Conservation (phyloP, 1,140 invertebrate genomes). For the Platyura marginata region DNA sequence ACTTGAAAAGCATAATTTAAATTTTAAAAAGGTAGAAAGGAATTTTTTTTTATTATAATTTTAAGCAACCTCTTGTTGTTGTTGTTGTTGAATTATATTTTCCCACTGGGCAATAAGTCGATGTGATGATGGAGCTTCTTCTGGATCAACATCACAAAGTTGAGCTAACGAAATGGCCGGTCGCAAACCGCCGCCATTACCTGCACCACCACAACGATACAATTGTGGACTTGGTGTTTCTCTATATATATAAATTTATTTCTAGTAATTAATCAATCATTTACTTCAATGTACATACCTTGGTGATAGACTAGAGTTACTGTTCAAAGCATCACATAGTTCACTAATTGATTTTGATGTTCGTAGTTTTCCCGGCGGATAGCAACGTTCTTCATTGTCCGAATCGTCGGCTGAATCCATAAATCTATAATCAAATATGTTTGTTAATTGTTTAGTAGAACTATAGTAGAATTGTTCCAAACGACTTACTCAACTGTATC, state of each 20-base stretch:
- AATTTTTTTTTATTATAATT: background rate
- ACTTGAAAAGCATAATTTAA: too few species aligned
- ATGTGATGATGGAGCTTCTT: constrained; percentile 35
- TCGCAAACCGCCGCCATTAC: constrained; percentile 26
- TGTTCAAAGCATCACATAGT: constrained; percentile 27
- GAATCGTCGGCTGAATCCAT: constrained; percentile 29
- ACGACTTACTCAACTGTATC: constrained; percentile 20
- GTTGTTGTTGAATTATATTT: constrained; percentile 35
- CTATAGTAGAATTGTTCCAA: background rate
- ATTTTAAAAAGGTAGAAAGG: too few species aligned
- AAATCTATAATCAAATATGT: constrained; percentile 4
- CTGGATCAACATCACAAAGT: constrained; percentile 32
- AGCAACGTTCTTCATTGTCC: constrained; percentile 34
- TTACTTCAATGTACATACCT: constrained; percentile 3
- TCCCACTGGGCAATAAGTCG: constrained; percentile 39
- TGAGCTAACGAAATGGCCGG: constrained; percentile 37
- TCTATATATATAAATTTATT: constrained; percentile 3
- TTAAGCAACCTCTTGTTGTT: constrained; percentile 17
- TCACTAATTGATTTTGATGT: constrained; percentile 36
- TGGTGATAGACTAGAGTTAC: constrained; percentile 26
- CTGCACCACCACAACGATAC: constrained; percentile 3
- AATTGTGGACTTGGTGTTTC: constrained; percentile 8
- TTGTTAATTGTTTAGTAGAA: background rate
- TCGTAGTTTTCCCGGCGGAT: constrained; percentile 31
- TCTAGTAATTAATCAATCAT: background rate